Evolutionary conservation across 2,888 invertebrate species (phyloP), one percentile per base, ranked within the genome.

Genomic region (Loripinus fragilis): DNA sequence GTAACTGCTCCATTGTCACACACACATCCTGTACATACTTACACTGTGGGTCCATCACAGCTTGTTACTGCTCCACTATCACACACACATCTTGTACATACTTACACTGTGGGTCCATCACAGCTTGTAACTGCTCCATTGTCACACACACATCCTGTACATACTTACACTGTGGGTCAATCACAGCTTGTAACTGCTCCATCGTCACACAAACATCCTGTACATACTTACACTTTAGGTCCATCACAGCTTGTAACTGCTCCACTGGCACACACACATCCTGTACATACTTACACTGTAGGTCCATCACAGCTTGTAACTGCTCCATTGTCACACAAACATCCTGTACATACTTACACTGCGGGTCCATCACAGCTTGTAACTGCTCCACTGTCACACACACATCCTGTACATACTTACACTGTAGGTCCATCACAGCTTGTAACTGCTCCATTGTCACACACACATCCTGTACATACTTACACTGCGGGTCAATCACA

Each of bases 241-340:
- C 75, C 79, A n/a, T 48, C 52, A 33, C 79, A 79, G 12, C 38
- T 30, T 3, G 66, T 55, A 1, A 76, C 35, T 12, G 5, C 38
- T 38, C 38, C 38, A n/a, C n/a, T n/a, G n/a, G n/a, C n/a, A n/a
- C n/a, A n/a, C n/a, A n/a, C n/a, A n/a, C n/a, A n/a, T n/a, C n/a
- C n/a, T n/a, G n/a, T n/a, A n/a, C n/a, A n/a, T n/a, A 78, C 78
- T 60, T 72, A 79, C 79, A 79, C 72, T 15, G 45, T 64, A 8
- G 60, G 28, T 23, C 75, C 79, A n/a, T 48, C 52, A 33, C 79
- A 79, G 12, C 38, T 30, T 3, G 66, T 55, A 1, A 76, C 35
- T 12, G 5, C 38, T 38, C 38, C 38, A n/a, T n/a, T n/a, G n/a
- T n/a, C n/a, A n/a, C n/a, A n/a, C n/a, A n/a, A n/a, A n/a, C n/a